Evolutionary conservation across 2,888 invertebrate species (phyloP).

Genomic region (Macrophya annulata): DNA sequence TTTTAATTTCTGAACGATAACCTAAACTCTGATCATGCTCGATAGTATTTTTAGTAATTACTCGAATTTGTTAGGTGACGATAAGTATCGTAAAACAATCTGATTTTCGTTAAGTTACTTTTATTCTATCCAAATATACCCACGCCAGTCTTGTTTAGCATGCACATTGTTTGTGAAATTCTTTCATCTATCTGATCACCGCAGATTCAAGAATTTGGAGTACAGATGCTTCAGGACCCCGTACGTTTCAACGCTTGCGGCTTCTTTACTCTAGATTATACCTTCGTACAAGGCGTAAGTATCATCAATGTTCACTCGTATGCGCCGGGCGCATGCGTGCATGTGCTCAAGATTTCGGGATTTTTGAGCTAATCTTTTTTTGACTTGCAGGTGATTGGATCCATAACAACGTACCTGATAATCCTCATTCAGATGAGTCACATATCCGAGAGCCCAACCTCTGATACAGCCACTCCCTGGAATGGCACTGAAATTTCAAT

Average conservation of each 20-base stretch:
- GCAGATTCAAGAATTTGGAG: conserved; percentile 59
- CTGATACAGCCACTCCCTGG: not conserved
- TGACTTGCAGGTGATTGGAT: conserved; percentile 55
- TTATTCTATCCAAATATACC: not conserved
- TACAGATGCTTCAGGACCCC: conserved; percentile 64
- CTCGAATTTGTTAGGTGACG: no score
- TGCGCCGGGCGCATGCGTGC: not conserved
- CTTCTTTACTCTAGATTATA: conserved; percentile 59
- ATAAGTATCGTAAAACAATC: no score
- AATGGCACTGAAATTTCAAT: not conserved
- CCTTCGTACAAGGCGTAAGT: conserved; percentile 58
- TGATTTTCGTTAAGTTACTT: not conserved
- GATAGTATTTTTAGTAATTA: no score
- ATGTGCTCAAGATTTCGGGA: not conserved
- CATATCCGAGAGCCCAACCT: not conserved
- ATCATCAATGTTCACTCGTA: conserved; percentile 58
- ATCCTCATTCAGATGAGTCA: conserved; percentile 60
- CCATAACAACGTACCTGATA: conserved; percentile 61
- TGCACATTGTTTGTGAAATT: not conserved
- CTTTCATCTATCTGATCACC: not conserved
- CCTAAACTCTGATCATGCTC: no score
- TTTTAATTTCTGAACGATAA: no score
- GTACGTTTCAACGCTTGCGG: conserved; percentile 61
- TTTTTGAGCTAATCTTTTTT: not conserved
- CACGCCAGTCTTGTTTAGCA: no score